A percentile compares a stretch with the other conserved stretches of the same genome.
Conservation (phyloP, 2,113 vertebrate species). For the Thinocorus orbignyianus region DNA sequence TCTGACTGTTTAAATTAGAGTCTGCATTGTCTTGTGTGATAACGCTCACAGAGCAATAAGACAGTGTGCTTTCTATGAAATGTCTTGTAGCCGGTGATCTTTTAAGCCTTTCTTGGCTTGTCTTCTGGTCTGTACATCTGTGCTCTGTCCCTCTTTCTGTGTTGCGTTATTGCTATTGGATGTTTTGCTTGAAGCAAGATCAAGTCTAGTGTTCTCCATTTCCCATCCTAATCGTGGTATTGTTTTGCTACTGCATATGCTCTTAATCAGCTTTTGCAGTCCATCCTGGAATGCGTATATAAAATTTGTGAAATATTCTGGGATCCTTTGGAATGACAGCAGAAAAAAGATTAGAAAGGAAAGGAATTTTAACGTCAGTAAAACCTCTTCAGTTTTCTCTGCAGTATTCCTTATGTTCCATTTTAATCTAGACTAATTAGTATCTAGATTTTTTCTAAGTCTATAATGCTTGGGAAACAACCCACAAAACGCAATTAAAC, state of each 20-base stretch:
- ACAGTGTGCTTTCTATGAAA: slow-evolving; percentile 24
- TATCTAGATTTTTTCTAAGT: not conserved
- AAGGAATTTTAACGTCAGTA: not conserved
- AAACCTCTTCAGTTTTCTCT: not conserved
- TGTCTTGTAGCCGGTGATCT: slow-evolving; percentile 31
- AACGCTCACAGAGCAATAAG: slow-evolving; percentile 25
- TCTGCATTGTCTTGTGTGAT: slow-evolving; percentile 34
- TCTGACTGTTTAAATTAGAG: slow-evolving; percentile 52
- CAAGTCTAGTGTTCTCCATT: not conserved
- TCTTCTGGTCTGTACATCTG: slow-evolving; percentile 53
- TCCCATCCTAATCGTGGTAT: not conserved
- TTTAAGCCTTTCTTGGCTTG: slow-evolving; percentile 61
- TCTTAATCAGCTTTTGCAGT: slow-evolving; percentile 25
- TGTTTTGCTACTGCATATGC: slow-evolving; percentile 2
- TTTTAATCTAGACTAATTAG: not conserved
- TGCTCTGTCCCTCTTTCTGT: slow-evolving; percentile 34
- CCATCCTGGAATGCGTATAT: not conserved
- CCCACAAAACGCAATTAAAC: not conserved
- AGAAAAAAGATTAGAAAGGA: not conserved
- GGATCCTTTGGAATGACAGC: not conserved
- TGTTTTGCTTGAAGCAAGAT: slow-evolving; percentile 41
- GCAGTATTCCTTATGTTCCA: not conserved
- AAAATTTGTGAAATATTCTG: slow-evolving; percentile 9
- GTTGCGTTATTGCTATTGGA: not conserved
- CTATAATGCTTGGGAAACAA: not conserved